Evolutionary conservation across 2,888 invertebrate species (phyloP).

Genomic region (Temnothorax ravouxi): DNA sequence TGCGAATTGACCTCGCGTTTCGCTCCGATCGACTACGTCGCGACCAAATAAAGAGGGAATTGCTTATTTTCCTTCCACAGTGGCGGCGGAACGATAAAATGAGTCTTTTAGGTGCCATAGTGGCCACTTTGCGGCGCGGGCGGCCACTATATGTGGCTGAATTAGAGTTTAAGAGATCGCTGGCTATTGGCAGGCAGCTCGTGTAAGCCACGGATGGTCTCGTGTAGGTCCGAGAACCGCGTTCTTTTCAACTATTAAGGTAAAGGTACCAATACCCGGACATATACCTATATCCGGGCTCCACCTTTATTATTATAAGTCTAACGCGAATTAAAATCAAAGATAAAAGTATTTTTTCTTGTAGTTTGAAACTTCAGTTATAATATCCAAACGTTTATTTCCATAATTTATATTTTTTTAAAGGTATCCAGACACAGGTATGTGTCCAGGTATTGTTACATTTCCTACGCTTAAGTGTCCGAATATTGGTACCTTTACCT

Average conservation of each 20-base stretch:
- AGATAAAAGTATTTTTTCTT: too few species aligned
- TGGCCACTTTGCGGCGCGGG: constrained; percentile 66
- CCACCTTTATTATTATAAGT: too few species aligned
- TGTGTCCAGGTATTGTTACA: too few species aligned
- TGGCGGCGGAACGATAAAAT: constrained; percentile 65
- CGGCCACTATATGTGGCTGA: constrained; percentile 61
- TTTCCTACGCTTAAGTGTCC: too few species aligned
- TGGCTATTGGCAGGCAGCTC: constrained; percentile 71
- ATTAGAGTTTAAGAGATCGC: constrained; percentile 77
- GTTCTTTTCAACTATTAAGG: not conserved
- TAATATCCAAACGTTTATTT: too few species aligned
- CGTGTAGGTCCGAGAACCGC: constrained; percentile 36
- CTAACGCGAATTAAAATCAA: too few species aligned
- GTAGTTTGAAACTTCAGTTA: too few species aligned
- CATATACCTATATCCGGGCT: too few species aligned
- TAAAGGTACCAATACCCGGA: too few species aligned
- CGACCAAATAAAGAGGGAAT: constrained; percentile 63
- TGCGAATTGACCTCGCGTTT: constrained; percentile 49
- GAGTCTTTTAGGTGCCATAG: constrained; percentile 64
- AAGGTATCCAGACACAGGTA: too few species aligned
- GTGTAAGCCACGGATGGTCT: constrained; percentile 68
- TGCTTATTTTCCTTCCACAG: constrained; percentile 68
- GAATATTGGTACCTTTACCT: too few species aligned
- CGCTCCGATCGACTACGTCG: constrained; percentile 50
- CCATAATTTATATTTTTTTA: too few species aligned